Percentiles rank a stretch among this genome's conserved stretches.
phyloP scores from a whole-genome alignment of 2,797 vertebrate species.

The Halcyon smyrnensis region DNA sequence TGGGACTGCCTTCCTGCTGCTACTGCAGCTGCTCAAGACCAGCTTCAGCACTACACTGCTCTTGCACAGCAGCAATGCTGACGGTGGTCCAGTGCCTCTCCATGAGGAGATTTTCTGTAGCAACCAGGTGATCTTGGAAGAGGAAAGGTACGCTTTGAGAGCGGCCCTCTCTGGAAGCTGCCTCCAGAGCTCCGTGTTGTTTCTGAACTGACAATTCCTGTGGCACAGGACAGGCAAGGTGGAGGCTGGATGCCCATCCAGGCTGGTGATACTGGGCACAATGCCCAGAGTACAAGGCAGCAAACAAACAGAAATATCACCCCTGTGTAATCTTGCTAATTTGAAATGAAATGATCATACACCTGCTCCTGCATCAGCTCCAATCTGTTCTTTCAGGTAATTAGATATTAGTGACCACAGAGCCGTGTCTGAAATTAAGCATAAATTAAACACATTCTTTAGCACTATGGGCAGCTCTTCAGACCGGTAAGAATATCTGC shows the following conservation, averaged over 20 bases:
- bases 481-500: not conserved
- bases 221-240: not conserved
- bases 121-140: not conserved
- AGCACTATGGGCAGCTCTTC: not conserved
- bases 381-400: not conserved
- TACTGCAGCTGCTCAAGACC: not conserved
- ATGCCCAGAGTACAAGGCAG: not conserved
- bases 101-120: not conserved
- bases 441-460: not conserved
- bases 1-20: not conserved
- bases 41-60: accelerated
- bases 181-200: not conserved
- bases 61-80: not conserved
- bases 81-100: not conserved
- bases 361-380: not conserved
- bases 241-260: not conserved
- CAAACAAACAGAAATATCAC: not conserved
- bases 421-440: not conserved
- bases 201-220: not conserved
- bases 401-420: not conserved
- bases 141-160: not conserved
- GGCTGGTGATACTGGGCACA: not conserved
- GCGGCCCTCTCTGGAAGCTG: not conserved
- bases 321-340: not conserved
- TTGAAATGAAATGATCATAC: not conserved